These are phyloP conservation scores for Garra rufa DNA, from an alignment of 2,113 vertebrate species.

Conservation along the genomic window DNA sequence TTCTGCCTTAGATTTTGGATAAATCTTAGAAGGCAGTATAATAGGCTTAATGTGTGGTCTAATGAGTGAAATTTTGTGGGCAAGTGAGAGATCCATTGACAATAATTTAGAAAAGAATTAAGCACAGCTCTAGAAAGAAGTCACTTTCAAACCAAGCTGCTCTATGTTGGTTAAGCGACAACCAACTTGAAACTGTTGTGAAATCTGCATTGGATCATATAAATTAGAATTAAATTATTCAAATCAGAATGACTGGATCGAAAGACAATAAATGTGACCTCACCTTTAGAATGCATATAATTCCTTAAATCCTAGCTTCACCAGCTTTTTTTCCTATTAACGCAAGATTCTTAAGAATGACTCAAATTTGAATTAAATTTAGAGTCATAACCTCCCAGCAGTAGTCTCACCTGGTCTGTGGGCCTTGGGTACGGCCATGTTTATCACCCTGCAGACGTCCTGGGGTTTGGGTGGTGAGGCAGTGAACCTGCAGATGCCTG, in stretches of 20 bases:
- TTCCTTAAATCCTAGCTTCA: not conserved
- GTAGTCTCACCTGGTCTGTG: constrained; percentile 93
- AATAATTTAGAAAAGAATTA: not conserved
- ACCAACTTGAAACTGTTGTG: not conserved
- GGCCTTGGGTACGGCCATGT: constrained; percentile 98
- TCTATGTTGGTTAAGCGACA: not conserved
- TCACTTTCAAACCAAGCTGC: no score
- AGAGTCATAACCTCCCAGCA: not conserved
- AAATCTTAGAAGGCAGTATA: not conserved
- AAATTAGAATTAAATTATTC: no score
- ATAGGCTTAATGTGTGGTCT: not conserved
- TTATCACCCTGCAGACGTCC: constrained; percentile 92
- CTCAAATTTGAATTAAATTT: no score
- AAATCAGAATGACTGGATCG: no score
- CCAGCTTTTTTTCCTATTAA: not conserved
- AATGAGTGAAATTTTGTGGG: no score
- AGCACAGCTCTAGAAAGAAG: no score
- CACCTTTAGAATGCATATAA: not conserved
- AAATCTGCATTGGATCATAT: no score
- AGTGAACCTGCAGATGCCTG: constrained; percentile 97
- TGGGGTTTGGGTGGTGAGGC: constrained; percentile 98
- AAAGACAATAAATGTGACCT: not conserved
- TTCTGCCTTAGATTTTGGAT: not conserved
- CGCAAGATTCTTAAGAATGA: no score
- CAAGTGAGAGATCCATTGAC: not conserved